Evolutionary conservation across 2,888 invertebrate genomes (phyloP).

Genomic region (Orthosia incerta): DNA sequence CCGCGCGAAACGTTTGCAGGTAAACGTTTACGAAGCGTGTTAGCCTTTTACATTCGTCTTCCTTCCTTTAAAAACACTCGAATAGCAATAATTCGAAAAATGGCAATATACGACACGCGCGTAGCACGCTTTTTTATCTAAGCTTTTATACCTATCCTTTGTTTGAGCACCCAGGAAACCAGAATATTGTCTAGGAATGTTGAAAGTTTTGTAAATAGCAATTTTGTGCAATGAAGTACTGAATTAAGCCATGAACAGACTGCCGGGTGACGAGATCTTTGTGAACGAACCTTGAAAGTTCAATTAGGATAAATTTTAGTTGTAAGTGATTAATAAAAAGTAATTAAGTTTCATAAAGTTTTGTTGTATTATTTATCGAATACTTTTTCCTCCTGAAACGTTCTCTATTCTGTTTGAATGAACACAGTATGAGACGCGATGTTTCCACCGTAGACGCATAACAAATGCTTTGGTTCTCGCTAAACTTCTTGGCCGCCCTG

Average conservation of each 20-base stretch:
- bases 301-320: constrained; percentile 65
- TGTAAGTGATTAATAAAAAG: constrained; percentile 68
- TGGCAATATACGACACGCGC: neutral
- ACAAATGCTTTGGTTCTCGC: too few species aligned
- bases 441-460: too few species aligned
- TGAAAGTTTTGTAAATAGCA: constrained; percentile 52
- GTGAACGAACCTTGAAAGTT: constrained; percentile 51
- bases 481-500: too few species aligned
- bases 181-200: constrained; percentile 29
- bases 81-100: neutral
- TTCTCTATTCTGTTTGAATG: too few species aligned
- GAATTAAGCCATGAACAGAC: constrained; percentile 49
- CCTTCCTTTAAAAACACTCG: neutral
- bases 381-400: too few species aligned
- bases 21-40: neutral
- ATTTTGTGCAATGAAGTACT: constrained; percentile 35
- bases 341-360: constrained; percentile 65
- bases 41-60: neutral
- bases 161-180: neutral
- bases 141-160: neutral
- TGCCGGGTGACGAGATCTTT: constrained; percentile 50
- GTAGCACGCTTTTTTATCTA: constrained; percentile 1
- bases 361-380: constrained; percentile 27
- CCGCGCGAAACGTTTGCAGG: neutral
- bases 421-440: too few species aligned